phyloP scores from a whole-genome alignment of 2,113 vertebrate genomes.

The Ceuthmochares aereus region DNA sequence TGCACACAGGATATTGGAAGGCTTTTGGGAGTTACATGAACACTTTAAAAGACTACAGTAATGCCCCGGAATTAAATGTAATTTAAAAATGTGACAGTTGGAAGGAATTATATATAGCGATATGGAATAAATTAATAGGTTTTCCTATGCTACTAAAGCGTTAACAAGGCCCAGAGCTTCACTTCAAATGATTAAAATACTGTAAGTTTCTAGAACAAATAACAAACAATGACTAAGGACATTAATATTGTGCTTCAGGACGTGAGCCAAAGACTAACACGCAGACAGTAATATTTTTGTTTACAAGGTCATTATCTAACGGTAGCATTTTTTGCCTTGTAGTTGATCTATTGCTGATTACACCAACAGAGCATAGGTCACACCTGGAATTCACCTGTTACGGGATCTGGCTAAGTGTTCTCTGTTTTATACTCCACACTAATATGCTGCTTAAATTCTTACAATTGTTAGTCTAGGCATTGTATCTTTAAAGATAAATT shows the following conservation, averaged over 20 bases:
- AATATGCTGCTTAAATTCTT: neutral
- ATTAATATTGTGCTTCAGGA: neutral
- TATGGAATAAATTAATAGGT: neutral
- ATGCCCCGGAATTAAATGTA: neutral
- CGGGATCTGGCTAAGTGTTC: neutral
- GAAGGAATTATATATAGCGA: neutral
- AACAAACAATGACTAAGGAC: neutral
- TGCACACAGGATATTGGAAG: neutral
- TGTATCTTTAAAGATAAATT: neutral
- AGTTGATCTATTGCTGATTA: neutral
- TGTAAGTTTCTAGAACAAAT: neutral
- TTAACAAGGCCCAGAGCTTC: neutral
- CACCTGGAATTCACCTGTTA: neutral
- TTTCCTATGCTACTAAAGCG: neutral
- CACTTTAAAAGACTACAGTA: neutral
- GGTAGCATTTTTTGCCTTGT: neutral
- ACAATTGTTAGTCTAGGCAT: neutral
- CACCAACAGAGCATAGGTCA: accelerated
- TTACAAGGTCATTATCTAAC: neutral
- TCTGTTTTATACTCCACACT: neutral
- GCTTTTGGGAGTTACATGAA: neutral
- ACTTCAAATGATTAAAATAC: neutral
- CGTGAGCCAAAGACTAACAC: neutral
- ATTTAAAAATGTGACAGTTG: neutral
- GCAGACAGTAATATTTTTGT: neutral